Conservation (phyloP, 2,888 invertebrate genomes). For the Andricus quercusramuli region DNA sequence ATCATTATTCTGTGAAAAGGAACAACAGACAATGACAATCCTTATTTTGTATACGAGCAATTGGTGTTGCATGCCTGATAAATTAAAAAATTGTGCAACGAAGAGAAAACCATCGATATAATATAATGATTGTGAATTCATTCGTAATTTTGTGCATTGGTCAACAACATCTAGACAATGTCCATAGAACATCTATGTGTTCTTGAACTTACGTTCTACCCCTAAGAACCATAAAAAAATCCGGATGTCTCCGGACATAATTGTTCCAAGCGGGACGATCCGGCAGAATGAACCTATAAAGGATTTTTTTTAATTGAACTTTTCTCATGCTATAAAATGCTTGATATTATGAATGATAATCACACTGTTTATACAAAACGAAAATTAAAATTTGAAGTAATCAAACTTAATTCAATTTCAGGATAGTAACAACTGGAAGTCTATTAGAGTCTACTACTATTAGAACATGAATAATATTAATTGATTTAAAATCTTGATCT, state of each 20-base stretch:
- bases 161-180: conserved; percentile 14
- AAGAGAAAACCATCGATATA: not conserved
- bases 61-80: not conserved
- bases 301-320: conserved; percentile 50
- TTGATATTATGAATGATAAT: not conserved
- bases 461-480: no score
- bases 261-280: conserved; percentile 71
- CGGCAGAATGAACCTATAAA: conserved; percentile 69
- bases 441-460: no score
- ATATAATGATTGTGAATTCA: not conserved
- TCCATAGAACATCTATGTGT: conserved; percentile 30
- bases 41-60: not conserved
- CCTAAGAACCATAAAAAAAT: conserved; percentile 75
- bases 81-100: conserved; percentile 2
- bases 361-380: no score
- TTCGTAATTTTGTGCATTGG: not conserved
- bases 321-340: conserved; percentile 29
- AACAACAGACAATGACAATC: no score
- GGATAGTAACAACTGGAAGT: no score
- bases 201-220: conserved; percentile 74
- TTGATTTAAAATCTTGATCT: no score
- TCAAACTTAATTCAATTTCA: no score
- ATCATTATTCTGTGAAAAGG: no score
- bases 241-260: conserved; percentile 73
- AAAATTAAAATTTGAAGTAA: no score